phyloP scores from a whole-genome alignment of 2,888 invertebrate species.

The Pristionchus fissidentatus region DNA sequence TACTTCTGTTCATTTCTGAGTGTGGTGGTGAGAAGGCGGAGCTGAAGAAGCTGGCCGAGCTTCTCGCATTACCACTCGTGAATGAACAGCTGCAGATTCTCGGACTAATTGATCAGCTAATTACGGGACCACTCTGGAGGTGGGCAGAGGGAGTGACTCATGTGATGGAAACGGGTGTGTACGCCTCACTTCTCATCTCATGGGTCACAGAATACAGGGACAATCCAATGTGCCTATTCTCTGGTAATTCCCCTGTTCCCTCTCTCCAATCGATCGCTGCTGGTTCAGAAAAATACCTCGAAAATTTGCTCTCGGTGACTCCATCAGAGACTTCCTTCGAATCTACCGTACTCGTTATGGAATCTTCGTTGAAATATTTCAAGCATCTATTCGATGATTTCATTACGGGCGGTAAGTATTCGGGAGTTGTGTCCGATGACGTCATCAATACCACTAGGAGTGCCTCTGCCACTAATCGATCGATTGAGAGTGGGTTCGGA shows the following conservation, averaged over 20 bases:
- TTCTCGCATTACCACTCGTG: background rate
- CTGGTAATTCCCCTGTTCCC: background rate
- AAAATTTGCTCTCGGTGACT: background rate
- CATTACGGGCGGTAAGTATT: slow-evolving; percentile 9
- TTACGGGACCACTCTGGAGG: slow-evolving; percentile 8
- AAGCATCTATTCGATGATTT: slow-evolving; percentile 26
- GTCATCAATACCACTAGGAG: background rate
- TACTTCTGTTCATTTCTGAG: slow-evolving; percentile 6
- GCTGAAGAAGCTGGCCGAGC: background rate
- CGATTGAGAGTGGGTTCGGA: slow-evolving; percentile 17
- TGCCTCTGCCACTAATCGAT: slow-evolving; percentile 25
- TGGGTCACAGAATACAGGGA: background rate
- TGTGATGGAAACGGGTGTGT: background rate
- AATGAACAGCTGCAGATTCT: slow-evolving; percentile 4
- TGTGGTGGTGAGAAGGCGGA: background rate
- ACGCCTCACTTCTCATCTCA: background rate
- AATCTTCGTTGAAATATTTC: background rate
- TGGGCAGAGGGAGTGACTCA: slow-evolving; percentile 10
- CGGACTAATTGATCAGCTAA: background rate
- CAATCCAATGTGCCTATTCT: background rate
- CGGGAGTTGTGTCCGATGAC: background rate
- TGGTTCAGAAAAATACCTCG: background rate
- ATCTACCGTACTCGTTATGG: slow-evolving; percentile 13
- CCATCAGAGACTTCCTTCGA: slow-evolving; percentile 24
- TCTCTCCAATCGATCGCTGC: slow-evolving; percentile 21